Percentiles rank a stretch among this genome's conserved stretches.
These are phyloP conservation scores for Oxystoma pomonae DNA, from an alignment of 2,888 invertebrate species.

Conservation along the genomic window DNA sequence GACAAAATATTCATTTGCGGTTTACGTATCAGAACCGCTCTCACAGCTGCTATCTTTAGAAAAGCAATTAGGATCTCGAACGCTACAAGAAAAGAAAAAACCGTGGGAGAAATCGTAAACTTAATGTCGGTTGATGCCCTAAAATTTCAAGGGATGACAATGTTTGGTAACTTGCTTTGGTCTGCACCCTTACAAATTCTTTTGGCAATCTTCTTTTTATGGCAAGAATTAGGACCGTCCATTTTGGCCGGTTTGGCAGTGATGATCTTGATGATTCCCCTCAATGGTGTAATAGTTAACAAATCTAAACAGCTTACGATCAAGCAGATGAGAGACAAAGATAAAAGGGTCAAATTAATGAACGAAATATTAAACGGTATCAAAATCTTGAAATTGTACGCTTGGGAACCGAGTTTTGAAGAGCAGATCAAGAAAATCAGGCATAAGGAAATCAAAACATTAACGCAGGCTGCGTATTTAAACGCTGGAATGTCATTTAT, in stretches of 20 bases:
- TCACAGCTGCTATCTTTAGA: slow-evolving; percentile 53
- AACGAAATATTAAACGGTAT: slow-evolving; percentile 56
- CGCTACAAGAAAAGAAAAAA: slow-evolving; percentile 44
- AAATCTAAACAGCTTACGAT: slow-evolving; percentile 47
- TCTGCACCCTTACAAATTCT: slow-evolving; percentile 52
- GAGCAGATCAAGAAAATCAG: slow-evolving; percentile 54
- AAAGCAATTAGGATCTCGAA: slow-evolving; percentile 48
- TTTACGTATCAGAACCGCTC: slow-evolving; percentile 52
- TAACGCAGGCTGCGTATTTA: slow-evolving; percentile 55
- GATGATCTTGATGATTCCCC: slow-evolving; percentile 53
- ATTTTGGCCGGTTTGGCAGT: slow-evolving; percentile 56
- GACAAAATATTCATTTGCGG: slow-evolving; percentile 52
- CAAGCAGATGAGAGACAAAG: slow-evolving; percentile 53
- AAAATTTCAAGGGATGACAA: slow-evolving; percentile 45
- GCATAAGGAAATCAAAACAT: slow-evolving; percentile 54
- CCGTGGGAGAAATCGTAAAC: slow-evolving; percentile 51
- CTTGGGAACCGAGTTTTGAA: slow-evolving; percentile 59
- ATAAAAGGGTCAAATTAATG: slow-evolving; percentile 54
- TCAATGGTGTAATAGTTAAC: slow-evolving; percentile 47
- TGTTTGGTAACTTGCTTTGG: slow-evolving; percentile 49
- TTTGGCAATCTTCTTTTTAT: slow-evolving; percentile 51
- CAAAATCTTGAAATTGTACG: slow-evolving; percentile 58
- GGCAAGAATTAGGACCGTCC: slow-evolving; percentile 52
- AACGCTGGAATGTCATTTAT: slow-evolving; percentile 53
- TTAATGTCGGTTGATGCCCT: slow-evolving; percentile 50